Evolutionary conservation across 2,888 invertebrate genomes (phyloP).

Genomic region (Pegoplata infirma): DNA sequence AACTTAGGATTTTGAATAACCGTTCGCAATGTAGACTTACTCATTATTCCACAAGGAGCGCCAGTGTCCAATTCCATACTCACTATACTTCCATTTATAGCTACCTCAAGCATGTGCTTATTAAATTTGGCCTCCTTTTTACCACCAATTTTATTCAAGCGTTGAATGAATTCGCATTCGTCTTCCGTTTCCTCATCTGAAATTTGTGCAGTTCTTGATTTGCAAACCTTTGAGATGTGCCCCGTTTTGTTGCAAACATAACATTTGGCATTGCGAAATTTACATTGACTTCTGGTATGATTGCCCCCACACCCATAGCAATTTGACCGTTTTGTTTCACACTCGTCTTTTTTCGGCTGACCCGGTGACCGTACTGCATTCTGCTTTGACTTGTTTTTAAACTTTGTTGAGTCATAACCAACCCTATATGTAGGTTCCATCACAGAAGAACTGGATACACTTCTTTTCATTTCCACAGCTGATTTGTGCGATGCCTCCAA

Average conservation of each 20-base stretch:
- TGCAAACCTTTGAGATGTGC: conserved; percentile 12
- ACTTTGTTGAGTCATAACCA: no score
- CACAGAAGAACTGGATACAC: no score
- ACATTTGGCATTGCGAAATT: conserved; percentile 22
- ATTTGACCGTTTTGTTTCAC: no score
- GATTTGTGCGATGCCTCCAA: conserved; percentile 26
- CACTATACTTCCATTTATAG: background rate
- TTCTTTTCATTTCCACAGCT: no score
- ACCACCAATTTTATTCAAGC: conserved; percentile 11
- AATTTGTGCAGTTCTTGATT: no score
- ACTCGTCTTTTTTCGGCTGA: no score
- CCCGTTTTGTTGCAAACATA: conserved; percentile 13
- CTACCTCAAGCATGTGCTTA: background rate
- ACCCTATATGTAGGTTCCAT: no score
- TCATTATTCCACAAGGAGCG: conserved; percentile 47
- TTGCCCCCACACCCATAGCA: conserved; percentile 7
- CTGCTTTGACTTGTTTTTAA: no score
- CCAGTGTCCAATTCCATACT: conserved; percentile 32
- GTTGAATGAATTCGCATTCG: no score
- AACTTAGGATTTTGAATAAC: conserved; percentile 1
- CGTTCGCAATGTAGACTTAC: background rate
- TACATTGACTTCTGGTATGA: background rate
- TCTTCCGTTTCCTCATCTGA: background rate
- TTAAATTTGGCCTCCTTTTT: no score
- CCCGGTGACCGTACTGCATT: no score